phyloP scores from a whole-genome alignment of 2,113 vertebrate genomes.

The Odocoileus virginianus region DNA sequence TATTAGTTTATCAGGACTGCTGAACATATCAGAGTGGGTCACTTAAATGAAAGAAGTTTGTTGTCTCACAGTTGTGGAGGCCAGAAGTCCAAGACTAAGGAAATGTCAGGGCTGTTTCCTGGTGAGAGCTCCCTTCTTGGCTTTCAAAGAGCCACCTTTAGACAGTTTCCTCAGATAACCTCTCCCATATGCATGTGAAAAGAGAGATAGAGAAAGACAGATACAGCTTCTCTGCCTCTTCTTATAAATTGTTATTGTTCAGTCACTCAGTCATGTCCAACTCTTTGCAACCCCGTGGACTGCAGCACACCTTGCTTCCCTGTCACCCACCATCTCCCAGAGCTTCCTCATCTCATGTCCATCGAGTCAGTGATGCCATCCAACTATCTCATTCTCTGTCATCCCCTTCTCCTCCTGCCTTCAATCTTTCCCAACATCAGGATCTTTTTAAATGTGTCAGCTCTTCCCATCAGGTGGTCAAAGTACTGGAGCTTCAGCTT shows the following conservation, averaged over 20 bases:
- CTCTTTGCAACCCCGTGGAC: background rate
- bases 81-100: background rate
- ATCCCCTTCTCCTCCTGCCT: background rate
- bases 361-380: background rate
- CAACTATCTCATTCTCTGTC: background rate
- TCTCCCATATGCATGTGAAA: background rate
- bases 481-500: background rate
- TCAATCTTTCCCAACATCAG: background rate
- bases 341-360: background rate
- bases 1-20: background rate
- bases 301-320: background rate
- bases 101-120: background rate
- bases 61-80: background rate
- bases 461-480: background rate
- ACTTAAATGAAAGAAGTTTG: background rate
- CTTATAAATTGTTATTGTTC: background rate
- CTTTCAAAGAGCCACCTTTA: background rate
- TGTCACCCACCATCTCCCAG: background rate
- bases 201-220: background rate
- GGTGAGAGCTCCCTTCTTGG: background rate
- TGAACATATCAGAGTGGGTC: background rate
- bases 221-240: background rate
- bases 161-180: background rate
- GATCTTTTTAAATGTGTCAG: background rate
- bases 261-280: background rate